A percentile compares a stretch with the other conserved stretches of the same genome.
Evolutionary conservation across 2,888 invertebrate species (phyloP).

Genomic region (Lycia hirtaria): DNA sequence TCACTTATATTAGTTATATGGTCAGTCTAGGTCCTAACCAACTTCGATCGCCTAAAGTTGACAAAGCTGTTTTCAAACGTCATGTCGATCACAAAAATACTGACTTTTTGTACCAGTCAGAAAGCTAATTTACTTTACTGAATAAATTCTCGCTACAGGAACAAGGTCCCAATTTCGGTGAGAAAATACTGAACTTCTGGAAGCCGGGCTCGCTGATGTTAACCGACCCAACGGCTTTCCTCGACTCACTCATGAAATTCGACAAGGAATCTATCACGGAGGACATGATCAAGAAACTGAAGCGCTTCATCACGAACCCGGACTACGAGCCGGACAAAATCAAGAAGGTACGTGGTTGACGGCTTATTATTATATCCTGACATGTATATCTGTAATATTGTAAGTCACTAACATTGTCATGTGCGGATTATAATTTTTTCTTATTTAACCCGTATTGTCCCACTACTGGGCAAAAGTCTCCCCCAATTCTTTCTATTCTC

Average conservation of each 20-base stretch:
- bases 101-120: not conserved
- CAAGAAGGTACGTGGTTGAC: constrained; percentile 77
- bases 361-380: no score
- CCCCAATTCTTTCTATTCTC: no score
- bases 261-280: constrained; percentile 94
- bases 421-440: no score
- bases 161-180: constrained; percentile 88
- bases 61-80: no score
- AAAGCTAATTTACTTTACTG: no score
- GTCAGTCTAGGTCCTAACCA: no score
- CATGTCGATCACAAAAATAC: not conserved
- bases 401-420: no score
- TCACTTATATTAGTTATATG: no score
- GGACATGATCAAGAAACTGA: constrained; percentile 92
- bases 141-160: constrained; percentile 60
- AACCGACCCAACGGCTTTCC: constrained; percentile 92
- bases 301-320: constrained; percentile 90
- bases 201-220: constrained; percentile 93
- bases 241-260: constrained; percentile 93
- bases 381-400: no score
- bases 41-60: no score
- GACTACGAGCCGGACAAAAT: constrained; percentile 93
- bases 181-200: constrained; percentile 96
- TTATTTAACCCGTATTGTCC: no score
- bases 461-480: no score